Conservation (phyloP, 2,113 vertebrate species). For the Dermatemys mawii region DNA sequence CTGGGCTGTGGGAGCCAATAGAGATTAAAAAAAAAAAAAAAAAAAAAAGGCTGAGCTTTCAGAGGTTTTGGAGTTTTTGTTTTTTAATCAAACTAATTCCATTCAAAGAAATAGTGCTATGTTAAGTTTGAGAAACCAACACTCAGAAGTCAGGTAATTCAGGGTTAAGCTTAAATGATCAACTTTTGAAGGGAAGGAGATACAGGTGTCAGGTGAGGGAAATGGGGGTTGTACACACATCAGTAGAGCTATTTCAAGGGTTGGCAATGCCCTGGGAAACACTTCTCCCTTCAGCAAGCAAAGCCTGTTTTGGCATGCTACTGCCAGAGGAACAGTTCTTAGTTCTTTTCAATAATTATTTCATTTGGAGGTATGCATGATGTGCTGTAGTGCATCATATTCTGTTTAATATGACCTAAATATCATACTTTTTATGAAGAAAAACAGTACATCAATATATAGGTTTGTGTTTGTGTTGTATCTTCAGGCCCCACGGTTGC, state of each 20-base stretch:
- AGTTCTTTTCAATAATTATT: background rate
- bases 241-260: background rate
- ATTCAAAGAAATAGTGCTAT: background rate
- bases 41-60: background rate
- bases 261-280: background rate
- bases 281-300: background rate
- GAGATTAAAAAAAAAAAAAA: background rate
- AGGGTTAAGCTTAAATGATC: background rate
- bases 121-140: background rate
- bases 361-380: background rate
- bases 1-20: background rate
- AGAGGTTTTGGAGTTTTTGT: background rate
- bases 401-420: background rate
- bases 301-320: background rate
- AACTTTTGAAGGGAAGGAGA: background rate
- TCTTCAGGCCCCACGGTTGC: background rate
- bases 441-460: rapidly evolving
- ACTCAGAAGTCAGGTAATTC: background rate
- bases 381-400: background rate
- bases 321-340: background rate
- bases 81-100: background rate
- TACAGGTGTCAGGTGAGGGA: background rate
- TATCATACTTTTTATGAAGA: background rate
- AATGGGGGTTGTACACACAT: background rate
- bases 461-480: rapidly evolving